A percentile compares a stretch with the other conserved stretches of the same genome.
These are phyloP conservation scores for Drosophila obscura DNA, from an alignment of 1,140 invertebrate genomes.

Conservation along the genomic window DNA sequence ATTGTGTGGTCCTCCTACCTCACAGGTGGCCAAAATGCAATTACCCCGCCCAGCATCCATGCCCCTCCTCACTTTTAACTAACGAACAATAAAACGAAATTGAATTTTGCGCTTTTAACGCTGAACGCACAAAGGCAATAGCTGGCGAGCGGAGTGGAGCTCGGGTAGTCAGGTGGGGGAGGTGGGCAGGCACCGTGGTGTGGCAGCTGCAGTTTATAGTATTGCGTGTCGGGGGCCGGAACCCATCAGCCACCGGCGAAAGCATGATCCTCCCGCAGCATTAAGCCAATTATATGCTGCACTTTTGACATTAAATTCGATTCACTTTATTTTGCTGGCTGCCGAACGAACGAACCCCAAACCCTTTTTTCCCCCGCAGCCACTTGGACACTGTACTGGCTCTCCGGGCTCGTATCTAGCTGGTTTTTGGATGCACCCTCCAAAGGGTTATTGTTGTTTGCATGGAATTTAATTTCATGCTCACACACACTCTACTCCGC, in stretches of 20 bases:
- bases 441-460: conserved; percentile 74
- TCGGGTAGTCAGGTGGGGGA: neutral
- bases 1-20: conserved; percentile 18
- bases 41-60: conserved; percentile 53
- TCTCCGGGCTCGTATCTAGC: conserved; percentile 29
- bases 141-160: conserved; percentile 1
- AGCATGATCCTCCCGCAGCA: conserved; percentile 34
- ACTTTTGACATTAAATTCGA: conserved; percentile 81
- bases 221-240: conserved; percentile 23
- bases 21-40: conserved; percentile 74
- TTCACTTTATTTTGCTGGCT: conserved; percentile 67
- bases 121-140: conserved; percentile 74
- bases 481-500: conserved; percentile 23
- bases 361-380: conserved; percentile 46
- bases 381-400: conserved; percentile 4
- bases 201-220: conserved; percentile 19
- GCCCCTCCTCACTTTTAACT: conserved; percentile 60
- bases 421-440: conserved; percentile 20
- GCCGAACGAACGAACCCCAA: too few relatives aligned
- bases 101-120: conserved; percentile 81
- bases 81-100: conserved; percentile 81
- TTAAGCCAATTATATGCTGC: conserved; percentile 78
- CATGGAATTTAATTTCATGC: conserved; percentile 78
- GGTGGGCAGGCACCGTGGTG: neutral
- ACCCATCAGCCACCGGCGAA: conserved; percentile 9